phyloP scores from a whole-genome alignment of 2,113 vertebrate species.

The Synchiropus splendidus region DNA sequence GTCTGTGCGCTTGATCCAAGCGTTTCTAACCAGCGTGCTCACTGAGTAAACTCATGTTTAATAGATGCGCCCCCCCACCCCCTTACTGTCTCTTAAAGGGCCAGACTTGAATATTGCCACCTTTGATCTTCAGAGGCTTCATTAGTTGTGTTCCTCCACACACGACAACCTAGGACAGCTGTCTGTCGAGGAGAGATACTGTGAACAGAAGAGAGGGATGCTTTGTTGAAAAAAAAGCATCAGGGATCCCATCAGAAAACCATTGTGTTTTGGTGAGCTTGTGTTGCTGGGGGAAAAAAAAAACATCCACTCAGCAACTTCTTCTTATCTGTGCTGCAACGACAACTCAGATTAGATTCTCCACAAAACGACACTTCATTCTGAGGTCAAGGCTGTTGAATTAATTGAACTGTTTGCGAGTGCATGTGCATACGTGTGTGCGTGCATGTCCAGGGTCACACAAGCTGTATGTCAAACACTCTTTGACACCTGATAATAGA shows the following conservation, averaged over 20 bases:
- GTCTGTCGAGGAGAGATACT: background rate
- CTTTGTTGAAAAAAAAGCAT: too few relatives aligned
- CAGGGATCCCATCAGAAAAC: too few relatives aligned
- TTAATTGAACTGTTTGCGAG: slow-evolving; percentile 49
- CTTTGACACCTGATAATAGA: slow-evolving; percentile 28
- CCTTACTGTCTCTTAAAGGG: slow-evolving; percentile 54
- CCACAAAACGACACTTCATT: slow-evolving; percentile 26
- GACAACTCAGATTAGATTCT: slow-evolving; percentile 29
- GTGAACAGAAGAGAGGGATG: too few relatives aligned
- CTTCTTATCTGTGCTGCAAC: too few relatives aligned
- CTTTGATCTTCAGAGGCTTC: slow-evolving; percentile 32
- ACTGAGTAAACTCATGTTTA: slow-evolving; percentile 57
- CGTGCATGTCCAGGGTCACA: slow-evolving; percentile 36
- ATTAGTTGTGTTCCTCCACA: background rate
- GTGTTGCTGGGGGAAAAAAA: too few relatives aligned
- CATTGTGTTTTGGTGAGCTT: too few relatives aligned
- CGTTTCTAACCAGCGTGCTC: slow-evolving; percentile 36
- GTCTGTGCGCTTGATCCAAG: slow-evolving; percentile 15
- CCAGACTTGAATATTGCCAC: slow-evolving; percentile 3
- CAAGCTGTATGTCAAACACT: slow-evolving; percentile 15
- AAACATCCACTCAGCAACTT: too few relatives aligned
- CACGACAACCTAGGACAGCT: background rate
- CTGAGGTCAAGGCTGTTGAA: slow-evolving; percentile 50
- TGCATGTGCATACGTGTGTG: too few relatives aligned
- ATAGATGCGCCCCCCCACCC: slow-evolving; percentile 47